Evolutionary conservation across 2,888 invertebrate genomes (phyloP).

Genomic region (Capitulum mitella): DNA sequence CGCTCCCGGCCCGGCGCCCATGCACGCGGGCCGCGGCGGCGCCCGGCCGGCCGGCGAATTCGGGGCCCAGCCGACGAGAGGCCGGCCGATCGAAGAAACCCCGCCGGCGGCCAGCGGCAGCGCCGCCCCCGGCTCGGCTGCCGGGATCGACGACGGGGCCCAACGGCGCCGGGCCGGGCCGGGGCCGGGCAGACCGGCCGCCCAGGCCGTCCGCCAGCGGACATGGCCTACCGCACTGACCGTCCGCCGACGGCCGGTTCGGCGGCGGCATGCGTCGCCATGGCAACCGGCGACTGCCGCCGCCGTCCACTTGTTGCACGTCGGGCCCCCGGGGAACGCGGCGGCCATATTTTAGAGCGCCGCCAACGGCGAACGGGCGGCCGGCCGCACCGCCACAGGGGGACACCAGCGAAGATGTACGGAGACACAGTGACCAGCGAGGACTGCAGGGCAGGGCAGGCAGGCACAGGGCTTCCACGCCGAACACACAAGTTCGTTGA

Average conservation of each 20-base stretch:
- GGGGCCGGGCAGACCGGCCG: neutral
- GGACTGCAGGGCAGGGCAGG: too few relatives aligned
- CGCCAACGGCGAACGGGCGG: too few relatives aligned
- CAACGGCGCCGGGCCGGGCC: neutral
- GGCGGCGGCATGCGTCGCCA: slow-evolving; percentile 1
- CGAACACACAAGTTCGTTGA: too few relatives aligned
- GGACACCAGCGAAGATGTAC: too few relatives aligned
- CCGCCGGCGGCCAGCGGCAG: neutral
- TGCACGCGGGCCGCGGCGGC: neutral
- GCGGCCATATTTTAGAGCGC: neutral
- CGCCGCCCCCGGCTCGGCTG: neutral
- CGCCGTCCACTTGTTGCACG: neutral
- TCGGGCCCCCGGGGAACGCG: neutral
- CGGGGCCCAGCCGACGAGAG: neutral
- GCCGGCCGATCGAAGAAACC: slow-evolving; percentile 13
- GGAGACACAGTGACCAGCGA: too few relatives aligned
- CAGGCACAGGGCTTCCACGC: too few relatives aligned
- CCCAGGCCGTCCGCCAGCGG: neutral
- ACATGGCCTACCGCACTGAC: slow-evolving; percentile 11
- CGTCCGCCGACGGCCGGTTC: neutral
- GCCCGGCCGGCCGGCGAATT: neutral
- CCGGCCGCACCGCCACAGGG: too few relatives aligned
- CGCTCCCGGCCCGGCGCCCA: neutral
- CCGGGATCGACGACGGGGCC: neutral
- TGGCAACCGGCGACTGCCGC: neutral